Evolutionary conservation across 2,888 invertebrate genomes (phyloP).

Genomic region (Harmothoe impar): DNA sequence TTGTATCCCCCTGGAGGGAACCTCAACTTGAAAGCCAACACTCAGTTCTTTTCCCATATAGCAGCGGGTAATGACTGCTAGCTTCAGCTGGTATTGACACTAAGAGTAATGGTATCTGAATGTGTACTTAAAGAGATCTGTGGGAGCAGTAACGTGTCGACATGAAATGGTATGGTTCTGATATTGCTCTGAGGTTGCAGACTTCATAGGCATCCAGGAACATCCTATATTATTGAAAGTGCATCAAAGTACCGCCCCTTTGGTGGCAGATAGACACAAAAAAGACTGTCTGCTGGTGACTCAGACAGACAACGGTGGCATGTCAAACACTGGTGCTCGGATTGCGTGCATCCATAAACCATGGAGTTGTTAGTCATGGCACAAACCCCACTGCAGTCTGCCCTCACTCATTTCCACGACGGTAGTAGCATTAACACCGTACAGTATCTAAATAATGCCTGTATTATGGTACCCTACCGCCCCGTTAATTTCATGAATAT

Average conservation of each 20-base stretch:
- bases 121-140: too few relatives aligned
- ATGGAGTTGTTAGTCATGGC: background rate
- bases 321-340: background rate
- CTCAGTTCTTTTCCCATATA: background rate
- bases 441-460: too few relatives aligned
- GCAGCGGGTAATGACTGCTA: background rate
- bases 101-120: too few relatives aligned
- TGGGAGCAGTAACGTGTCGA: too few relatives aligned
- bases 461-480: too few relatives aligned
- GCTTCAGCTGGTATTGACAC: too few relatives aligned
- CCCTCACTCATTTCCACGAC: too few relatives aligned
- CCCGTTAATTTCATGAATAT: too few relatives aligned
- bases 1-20: background rate
- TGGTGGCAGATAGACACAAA: background rate
- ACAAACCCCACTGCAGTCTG: too few relatives aligned
- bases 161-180: too few relatives aligned
- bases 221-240: background rate
- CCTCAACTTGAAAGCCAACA: background rate
- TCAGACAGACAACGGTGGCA: background rate
- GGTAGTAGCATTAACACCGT: too few relatives aligned
- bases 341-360: background rate
- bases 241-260: constrained; percentile 6
- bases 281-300: background rate
- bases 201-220: background rate
- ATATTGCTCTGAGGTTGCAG: background rate